Evolutionary conservation across 1,140 invertebrate genomes (phyloP).

Genomic region (Dreissena rostriformis): DNA sequence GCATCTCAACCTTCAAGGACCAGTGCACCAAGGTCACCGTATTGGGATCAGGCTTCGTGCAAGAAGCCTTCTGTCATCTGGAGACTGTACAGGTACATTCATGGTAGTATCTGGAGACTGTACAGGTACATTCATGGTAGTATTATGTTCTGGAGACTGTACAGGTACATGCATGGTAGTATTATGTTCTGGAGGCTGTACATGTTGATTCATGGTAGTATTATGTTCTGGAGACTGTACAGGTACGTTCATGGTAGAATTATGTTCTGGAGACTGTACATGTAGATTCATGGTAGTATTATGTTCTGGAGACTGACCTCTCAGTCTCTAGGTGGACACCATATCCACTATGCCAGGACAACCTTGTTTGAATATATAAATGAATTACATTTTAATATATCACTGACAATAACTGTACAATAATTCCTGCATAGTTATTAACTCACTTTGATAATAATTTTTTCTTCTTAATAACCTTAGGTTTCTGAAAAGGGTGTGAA

Average conservation of each 20-base stretch:
- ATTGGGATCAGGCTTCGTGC: slow-evolving; percentile 15
- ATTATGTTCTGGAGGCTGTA: too few relatives aligned
- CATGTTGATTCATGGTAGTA: neutral
- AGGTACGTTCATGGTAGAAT: neutral
- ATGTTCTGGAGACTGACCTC: too few relatives aligned
- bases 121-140: neutral
- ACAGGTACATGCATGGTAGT: neutral
- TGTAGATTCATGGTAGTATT: neutral
- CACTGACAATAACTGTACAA: neutral
- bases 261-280: too few relatives aligned
- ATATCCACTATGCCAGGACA: too few relatives aligned
- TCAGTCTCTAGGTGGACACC: too few relatives aligned
- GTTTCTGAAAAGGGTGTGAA: slow-evolving; percentile 18
- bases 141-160: too few relatives aligned
- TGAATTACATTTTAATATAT: too few relatives aligned
- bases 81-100: slow-evolving; percentile 31
- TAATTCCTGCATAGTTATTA: neutral
- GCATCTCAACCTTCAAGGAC: neutral
- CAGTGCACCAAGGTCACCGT: slow-evolving; percentile 24
- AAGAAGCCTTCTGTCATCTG: slow-evolving; percentile 32
- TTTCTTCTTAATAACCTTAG: neutral
- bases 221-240: too few relatives aligned
- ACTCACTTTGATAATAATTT: neutral
- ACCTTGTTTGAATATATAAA: too few relatives aligned
- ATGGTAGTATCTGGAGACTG: neutral